Evolutionary conservation across 1,140 invertebrate genomes (phyloP), one percentile per base, ranked within the genome.

Genomic region (Eumeta japonica): DNA sequence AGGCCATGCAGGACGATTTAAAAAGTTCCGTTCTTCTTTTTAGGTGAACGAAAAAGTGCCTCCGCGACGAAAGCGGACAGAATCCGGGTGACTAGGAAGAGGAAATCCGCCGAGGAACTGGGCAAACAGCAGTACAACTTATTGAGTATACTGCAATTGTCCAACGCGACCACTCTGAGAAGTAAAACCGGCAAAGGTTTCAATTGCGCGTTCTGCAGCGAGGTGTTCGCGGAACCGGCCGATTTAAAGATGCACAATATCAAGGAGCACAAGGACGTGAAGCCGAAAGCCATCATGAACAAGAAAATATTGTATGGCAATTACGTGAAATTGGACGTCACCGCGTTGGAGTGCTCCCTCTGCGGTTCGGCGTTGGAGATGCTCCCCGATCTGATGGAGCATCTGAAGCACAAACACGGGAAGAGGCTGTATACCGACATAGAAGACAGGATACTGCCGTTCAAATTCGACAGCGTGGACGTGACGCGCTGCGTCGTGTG

Each of bases 281-380:
- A 27, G 38, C 0, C 52, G 11, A 51, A 61, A 35, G 53, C 3
- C 9, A 31, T 28, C n/a, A 11, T 13, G 5, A 31, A 31, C 9
- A 9, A 31, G 3, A 16, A 13, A 5, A 10, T 16, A n/a, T n/a
- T n/a, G n/a, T 15, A 43, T 11, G 37, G 35, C 7, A 37, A 59
- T 7, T 53, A 63, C 4, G 45, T 58, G 16, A 66, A 67, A 41
- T 32, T 66, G 2, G 64, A 67, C 15, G 60, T 64, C 2, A 66
- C 60, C 2, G 27, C 32, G 10, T 35, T 66, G n/a, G 35, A 46
- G 39, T 72, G 65, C 18, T 51, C 42, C 4, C 20, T 60, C 7
- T 66, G 62, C 35, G 28, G 45, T 0, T 39, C 27, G 32, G 38
- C 28, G 11, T 28, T 55, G 2, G 43, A 50, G 2, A 42, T 15